Evolutionary conservation across 2,888 invertebrate genomes (phyloP), one percentile per base, ranked within the genome.

Genomic region (Tiliacea aurago): DNA sequence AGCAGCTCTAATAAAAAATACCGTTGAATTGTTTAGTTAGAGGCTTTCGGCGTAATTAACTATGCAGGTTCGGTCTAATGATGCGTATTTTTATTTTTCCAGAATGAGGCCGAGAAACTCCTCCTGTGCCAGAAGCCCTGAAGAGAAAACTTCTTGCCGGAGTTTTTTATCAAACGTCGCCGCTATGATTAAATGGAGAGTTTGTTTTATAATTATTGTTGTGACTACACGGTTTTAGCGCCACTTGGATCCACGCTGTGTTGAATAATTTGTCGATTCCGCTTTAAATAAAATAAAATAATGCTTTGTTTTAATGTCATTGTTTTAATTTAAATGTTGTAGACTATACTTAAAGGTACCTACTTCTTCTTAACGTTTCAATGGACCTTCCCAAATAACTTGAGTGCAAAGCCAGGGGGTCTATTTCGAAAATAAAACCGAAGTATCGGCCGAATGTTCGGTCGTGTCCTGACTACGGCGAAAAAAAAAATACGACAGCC

Each of bases 61-160:
- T 61, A n/a, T 6, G 20, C 43, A 11, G 11, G 13, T n/a, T n/a
- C n/a, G n/a, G n/a, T 41, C 6, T 63, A 41, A 28, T 58, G 28
- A 43, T 20, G 51, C 0, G 13, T 68, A 23, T 33, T 49, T 76
- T 73, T 80, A 71, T 82, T 78, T 71, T 82, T 67, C n/a, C 94
- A 96, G 96, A 94, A 92, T 72, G 96, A 96, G 90, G 96, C 96
- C 10, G 95, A 95, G 76, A 92, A 93, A 88, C 88, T 96, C n/a
- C 87, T 96, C 20, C 88, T 95, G 15, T 96, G 96, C 75, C 95
- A 95, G 84, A 95, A 95, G 72, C 87, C 93, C 66, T 95, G 88
- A 94, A 89, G 56, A 71, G 33, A 41, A 49, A 80, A 80, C 71
- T 69, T 73, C 33, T n/a, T n/a, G 23, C 4, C 65, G 51, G 78